A percentile compares a stretch with the other conserved stretches of the same genome.
phyloP scores from a whole-genome alignment of 64 coral and sea anemone genomes.

The Stichodactyla mertensii region DNA sequence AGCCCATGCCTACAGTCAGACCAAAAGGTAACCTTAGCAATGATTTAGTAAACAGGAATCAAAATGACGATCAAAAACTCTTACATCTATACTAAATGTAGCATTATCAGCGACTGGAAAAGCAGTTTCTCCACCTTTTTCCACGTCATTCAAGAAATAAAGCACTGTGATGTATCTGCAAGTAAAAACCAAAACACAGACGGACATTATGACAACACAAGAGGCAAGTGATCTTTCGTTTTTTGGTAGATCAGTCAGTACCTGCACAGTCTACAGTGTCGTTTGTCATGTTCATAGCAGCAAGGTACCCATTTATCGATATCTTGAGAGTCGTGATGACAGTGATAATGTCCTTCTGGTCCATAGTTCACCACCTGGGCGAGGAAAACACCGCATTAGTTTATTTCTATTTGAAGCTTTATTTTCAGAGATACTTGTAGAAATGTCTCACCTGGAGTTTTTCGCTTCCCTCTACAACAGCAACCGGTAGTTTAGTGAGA shows the following conservation, averaged over 20 bases:
- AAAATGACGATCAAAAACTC: neutral
- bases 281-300: slow-evolving; percentile 50
- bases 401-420: neutral
- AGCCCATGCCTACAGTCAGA: slow-evolving; percentile 51
- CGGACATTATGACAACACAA: neutral
- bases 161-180: slow-evolving; percentile 35
- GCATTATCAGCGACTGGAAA: slow-evolving; percentile 36
- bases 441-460: slow-evolving; percentile 60
- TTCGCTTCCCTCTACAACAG: slow-evolving; percentile 65
- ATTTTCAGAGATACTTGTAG: neutral
- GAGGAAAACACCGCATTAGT: neutral
- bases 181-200: neutral
- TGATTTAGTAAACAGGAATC: too few species aligned
- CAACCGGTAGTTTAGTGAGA: slow-evolving; percentile 69
- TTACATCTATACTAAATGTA: slow-evolving; percentile 33
- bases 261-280: slow-evolving; percentile 77
- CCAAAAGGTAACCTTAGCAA: neutral
- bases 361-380: slow-evolving; percentile 70
- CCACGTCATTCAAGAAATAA: slow-evolving; percentile 43
- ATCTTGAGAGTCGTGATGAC: slow-evolving; percentile 83
- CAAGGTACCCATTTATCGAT: slow-evolving; percentile 55
- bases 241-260: neutral
- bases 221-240: neutral
- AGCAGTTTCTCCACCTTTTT: slow-evolving; percentile 36
- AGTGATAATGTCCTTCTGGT: slow-evolving; percentile 93